Percentiles rank a stretch among this genome's conserved stretches.
Conservation (phyloP, 2,888 invertebrate species). For the Caradrina kadenii region DNA sequence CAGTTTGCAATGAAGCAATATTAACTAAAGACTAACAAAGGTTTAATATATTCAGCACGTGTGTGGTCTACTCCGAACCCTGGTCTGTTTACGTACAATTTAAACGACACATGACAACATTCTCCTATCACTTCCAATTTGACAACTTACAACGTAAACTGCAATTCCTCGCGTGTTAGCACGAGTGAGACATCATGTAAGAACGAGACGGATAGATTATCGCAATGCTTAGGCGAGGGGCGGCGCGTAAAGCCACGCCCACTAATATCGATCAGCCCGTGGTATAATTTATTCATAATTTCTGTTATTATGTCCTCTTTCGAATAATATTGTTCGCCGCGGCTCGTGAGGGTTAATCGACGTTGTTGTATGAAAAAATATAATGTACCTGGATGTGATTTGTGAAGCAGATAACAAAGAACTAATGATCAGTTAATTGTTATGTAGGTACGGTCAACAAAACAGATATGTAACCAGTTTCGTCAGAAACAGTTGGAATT, state of each 20-base stretch:
- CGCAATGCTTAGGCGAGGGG: slow-evolving; percentile 64
- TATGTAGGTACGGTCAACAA: background rate
- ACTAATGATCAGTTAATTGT: slow-evolving; percentile 20
- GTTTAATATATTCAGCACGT: slow-evolving; percentile 8
- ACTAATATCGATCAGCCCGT: slow-evolving; percentile 78
- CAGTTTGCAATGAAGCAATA: no score
- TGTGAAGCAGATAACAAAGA: slow-evolving; percentile 2
- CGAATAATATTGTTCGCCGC: slow-evolving; percentile 56
- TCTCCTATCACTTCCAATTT: slow-evolving; percentile 30
- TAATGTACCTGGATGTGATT: slow-evolving; percentile 9
- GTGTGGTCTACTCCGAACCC: background rate
- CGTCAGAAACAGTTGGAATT: no score
- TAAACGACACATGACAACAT: slow-evolving; percentile 21
- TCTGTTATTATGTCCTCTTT: slow-evolving; percentile 75
- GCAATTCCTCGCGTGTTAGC: slow-evolving; percentile 38
- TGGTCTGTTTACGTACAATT: slow-evolving; percentile 15
- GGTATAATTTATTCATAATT: slow-evolving; percentile 87
- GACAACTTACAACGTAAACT: slow-evolving; percentile 48
- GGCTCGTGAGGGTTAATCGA: slow-evolving; percentile 51
- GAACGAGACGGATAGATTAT: slow-evolving; percentile 68
- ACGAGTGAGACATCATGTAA: slow-evolving; percentile 54
- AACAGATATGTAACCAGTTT: no score
- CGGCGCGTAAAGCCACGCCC: slow-evolving; percentile 76
- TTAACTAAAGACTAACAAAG: no score
- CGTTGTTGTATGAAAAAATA: slow-evolving; percentile 9